These are phyloP conservation scores for Bilobella aurantiaca DNA, from an alignment of 1,140 invertebrate species.

Conservation along the genomic window DNA sequence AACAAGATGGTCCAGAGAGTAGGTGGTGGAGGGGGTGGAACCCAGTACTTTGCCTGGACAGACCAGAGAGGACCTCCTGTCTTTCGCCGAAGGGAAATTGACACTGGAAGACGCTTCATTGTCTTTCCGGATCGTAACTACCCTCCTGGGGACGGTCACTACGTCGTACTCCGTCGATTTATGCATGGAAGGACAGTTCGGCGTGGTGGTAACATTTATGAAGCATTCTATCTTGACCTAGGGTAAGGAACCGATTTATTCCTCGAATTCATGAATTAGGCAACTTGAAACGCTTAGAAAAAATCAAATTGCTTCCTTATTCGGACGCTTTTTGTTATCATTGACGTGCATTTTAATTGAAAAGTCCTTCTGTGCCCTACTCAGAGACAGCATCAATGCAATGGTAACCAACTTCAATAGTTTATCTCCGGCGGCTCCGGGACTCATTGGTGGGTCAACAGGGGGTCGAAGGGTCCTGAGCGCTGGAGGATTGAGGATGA, in stretches of 20 bases:
- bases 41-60: slow-evolving; percentile 12
- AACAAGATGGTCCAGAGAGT: slow-evolving; percentile 23
- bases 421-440: background rate
- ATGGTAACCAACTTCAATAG: slow-evolving; percentile 13
- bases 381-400: slow-evolving; percentile 18
- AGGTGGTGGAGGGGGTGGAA: background rate
- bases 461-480: background rate
- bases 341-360: background rate
- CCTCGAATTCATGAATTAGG: background rate
- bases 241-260: slow-evolving; percentile 10
- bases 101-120: slow-evolving; percentile 12
- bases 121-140: slow-evolving; percentile 21
- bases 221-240: slow-evolving; percentile 22
- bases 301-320: background rate
- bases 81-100: slow-evolving; percentile 17
- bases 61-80: slow-evolving; percentile 13
- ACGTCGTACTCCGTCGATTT: slow-evolving; percentile 20
- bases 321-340: background rate
- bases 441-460: background rate
- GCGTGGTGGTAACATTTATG: slow-evolving; percentile 16
- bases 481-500: background rate
- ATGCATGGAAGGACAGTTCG: background rate
- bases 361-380: background rate
- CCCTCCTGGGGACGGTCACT: slow-evolving; percentile 23
- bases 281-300: too few relatives aligned